Conservation (phyloP, 2,113 vertebrate species). For the Tringa solitaria region DNA sequence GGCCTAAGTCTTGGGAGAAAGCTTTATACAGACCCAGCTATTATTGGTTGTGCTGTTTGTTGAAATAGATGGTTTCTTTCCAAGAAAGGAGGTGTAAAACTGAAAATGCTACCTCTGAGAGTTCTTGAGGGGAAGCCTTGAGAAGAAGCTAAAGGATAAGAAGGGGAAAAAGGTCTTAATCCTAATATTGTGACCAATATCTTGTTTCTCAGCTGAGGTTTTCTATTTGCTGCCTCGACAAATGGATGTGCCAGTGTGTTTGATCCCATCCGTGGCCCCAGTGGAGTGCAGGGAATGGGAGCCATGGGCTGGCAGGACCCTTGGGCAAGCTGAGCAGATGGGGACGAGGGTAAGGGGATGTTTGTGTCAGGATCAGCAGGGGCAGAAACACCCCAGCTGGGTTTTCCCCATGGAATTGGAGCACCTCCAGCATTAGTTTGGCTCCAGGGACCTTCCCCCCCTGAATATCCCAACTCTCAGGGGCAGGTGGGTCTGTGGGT, state of each 20-base stretch:
- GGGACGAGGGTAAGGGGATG: not conserved
- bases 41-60: not conserved
- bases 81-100: not conserved
- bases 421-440: not conserved
- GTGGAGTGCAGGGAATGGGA: not conserved
- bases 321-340: not conserved
- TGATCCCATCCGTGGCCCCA: not conserved
- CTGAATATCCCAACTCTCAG: not conserved
- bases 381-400: not conserved
- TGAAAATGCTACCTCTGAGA: not conserved
- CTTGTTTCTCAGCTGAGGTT: not conserved
- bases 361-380: not conserved
- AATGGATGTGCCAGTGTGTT: rapidly evolving
- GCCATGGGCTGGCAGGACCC: rapidly evolving
- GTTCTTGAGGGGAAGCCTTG: not conserved
- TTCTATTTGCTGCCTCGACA: not conserved
- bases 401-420: not conserved
- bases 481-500: not conserved
- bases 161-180: not conserved
- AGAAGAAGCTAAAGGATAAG: not conserved
- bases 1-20: not conserved
- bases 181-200: not conserved
- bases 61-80: not conserved
- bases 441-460: not conserved
- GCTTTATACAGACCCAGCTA: not conserved